phyloP scores from a whole-genome alignment of 2,888 invertebrate species.

The Rhagonycha lutea region DNA sequence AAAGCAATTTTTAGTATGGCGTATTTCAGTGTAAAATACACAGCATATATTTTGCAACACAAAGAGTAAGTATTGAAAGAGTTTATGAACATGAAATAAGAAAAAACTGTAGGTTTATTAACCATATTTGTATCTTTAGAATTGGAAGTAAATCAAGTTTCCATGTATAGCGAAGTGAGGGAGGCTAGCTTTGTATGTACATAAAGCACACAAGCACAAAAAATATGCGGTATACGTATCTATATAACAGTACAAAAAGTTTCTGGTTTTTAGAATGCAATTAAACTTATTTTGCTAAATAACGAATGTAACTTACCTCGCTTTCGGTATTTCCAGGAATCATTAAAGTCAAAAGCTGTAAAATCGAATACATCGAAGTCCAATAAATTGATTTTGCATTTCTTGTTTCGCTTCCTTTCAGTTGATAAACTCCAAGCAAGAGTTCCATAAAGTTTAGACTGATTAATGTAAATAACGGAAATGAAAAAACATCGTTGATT shows the following conservation, averaged over 20 bases:
- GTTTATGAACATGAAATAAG: neutral
- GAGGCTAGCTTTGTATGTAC: neutral
- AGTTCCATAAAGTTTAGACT: slow-evolving; percentile 23
- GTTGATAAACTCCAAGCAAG: slow-evolving; percentile 15
- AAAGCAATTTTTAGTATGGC: neutral
- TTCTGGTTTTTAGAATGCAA: neutral
- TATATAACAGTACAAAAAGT: neutral
- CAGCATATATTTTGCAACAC: neutral
- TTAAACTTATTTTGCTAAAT: neutral
- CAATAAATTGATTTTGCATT: slow-evolving; percentile 14
- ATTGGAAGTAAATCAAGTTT: neutral
- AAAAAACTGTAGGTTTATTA: neutral
- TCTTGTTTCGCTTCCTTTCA: neutral
- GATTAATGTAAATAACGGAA: slow-evolving; percentile 20
- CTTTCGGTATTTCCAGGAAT: slow-evolving; percentile 11
- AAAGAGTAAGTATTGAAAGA: neutral
- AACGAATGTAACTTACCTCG: slow-evolving; percentile 7
- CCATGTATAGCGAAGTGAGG: neutral
- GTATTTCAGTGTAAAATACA: neutral
- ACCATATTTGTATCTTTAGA: neutral
- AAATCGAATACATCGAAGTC: slow-evolving; percentile 14
- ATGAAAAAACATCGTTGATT: slow-evolving; percentile 20
- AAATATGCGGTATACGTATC: neutral
- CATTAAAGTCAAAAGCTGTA: slow-evolving; percentile 14
- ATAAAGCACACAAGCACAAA: neutral